Evolutionary conservation across 2,888 invertebrate genomes (phyloP), one percentile per base, ranked within the genome.

Genomic region (Eupithecia abbreviata): DNA sequence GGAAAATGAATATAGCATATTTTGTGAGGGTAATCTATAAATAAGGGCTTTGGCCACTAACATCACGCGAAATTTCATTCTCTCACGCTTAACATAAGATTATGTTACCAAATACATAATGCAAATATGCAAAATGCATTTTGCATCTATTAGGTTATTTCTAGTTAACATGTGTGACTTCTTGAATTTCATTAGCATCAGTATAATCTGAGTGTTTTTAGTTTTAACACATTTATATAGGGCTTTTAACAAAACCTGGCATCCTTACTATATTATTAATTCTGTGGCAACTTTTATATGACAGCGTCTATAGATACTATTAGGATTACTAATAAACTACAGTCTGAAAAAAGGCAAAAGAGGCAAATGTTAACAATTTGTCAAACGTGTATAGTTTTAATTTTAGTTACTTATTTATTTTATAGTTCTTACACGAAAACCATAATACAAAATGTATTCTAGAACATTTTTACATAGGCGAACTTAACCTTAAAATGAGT

Each of bases 1-100:
- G 30, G 10, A 18, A 58, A 58, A 58, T n/a, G 5, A n/a, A 51
- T n/a, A 12, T 49, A 2, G 7, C 7, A 45, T 45, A 7, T 45
- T 45, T 45, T 45, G 6, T 45, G 30, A 30, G 30, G 30, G 1
- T 45, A 45, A 1, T 45, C 45, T 5, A 45, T 45, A 45, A 45
- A 5, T 0, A 45, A 2, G 72, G 58, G 45, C 45, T 45, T 66
- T 55, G 71, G n/a, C n/a, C 12, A 42, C 47, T 72, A 30, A 71
- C 55, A 75, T 12, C 75, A 75, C 43, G 75, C 73, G 43, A 76
- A 73, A 73, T 73, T 62, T 69, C 55, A 68, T 69, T 72, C 74
- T 77, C 74, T 66, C 77, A 72, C 74, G 77, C 43, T 51, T 51
- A 42, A n/a, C 6, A 15, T 67, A 67, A 45, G 43, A 55, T n/a